phyloP scores from a whole-genome alignment of 2,888 invertebrate species.

The Hermaeophaga mercurialis region DNA sequence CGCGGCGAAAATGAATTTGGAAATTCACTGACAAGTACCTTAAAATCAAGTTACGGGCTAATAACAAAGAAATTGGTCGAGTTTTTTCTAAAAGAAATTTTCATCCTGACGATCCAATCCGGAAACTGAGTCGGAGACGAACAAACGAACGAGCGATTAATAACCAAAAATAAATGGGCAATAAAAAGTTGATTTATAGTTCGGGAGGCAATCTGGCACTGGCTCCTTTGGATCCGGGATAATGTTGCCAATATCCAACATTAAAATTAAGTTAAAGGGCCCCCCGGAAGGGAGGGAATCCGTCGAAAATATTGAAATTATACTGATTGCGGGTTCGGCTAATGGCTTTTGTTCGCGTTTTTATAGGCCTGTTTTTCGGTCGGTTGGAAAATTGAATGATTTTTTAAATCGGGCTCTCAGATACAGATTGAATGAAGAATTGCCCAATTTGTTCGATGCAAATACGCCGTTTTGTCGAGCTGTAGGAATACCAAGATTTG shows the following conservation, averaged over 20 bases:
- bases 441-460: constrained; percentile 26
- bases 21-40: too few relatives aligned
- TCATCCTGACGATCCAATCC: too few relatives aligned
- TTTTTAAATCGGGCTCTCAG: constrained; percentile 45
- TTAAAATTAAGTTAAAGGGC: constrained; percentile 53
- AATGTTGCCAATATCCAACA: constrained; percentile 53
- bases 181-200: constrained; percentile 58
- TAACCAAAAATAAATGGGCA: constrained; percentile 56
- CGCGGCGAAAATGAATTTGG: too few relatives aligned
- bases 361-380: constrained; percentile 47
- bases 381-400: constrained; percentile 51
- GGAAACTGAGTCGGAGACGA: background rate
- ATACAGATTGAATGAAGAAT: constrained; percentile 38
- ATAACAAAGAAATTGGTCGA: too few relatives aligned
- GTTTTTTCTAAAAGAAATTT: too few relatives aligned
- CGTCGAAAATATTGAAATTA: constrained; percentile 52
- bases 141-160: constrained; percentile 54
- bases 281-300: constrained; percentile 38
- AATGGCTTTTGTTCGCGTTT: constrained; percentile 40
- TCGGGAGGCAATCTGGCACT: constrained; percentile 48
- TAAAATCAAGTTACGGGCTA: too few relatives aligned
- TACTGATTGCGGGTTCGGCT: constrained; percentile 45
- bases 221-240: constrained; percentile 34
- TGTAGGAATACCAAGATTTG: too few relatives aligned
- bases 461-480: constrained; percentile 5